phyloP scores from a whole-genome alignment of 2,888 invertebrate species.

The Lordiphosa andalusiaca region DNA sequence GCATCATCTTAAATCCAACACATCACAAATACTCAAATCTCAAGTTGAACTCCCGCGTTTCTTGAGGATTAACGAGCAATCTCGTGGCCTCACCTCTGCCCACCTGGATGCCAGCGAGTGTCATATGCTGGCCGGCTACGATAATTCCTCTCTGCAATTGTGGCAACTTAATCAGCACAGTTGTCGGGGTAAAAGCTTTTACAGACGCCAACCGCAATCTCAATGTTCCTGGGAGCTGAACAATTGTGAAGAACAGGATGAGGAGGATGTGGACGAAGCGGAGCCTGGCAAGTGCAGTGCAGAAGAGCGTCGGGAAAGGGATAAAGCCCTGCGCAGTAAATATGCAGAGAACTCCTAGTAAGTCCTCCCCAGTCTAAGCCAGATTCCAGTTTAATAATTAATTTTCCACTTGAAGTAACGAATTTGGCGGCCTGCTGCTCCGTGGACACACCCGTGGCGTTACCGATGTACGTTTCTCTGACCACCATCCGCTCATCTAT shows the following conservation, averaged over 20 bases:
- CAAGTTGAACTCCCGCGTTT: slow-evolving; percentile 67
- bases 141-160: slow-evolving; percentile 77
- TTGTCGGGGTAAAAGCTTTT: slow-evolving; percentile 75
- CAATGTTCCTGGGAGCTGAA: slow-evolving; percentile 77
- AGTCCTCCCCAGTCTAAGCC: slow-evolving; percentile 16
- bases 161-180: slow-evolving; percentile 79
- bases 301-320: slow-evolving; percentile 39
- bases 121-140: slow-evolving; percentile 79
- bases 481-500: slow-evolving; percentile 84
- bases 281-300: slow-evolving; percentile 28
- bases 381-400: background rate
- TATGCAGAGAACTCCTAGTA: slow-evolving; percentile 77
- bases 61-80: slow-evolving; percentile 60
- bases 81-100: slow-evolving; percentile 69
- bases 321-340: slow-evolving; percentile 53
- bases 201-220: slow-evolving; percentile 56
- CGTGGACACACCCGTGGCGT: slow-evolving; percentile 89
- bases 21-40: slow-evolving; percentile 57
- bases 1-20: slow-evolving; percentile 47
- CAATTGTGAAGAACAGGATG: slow-evolving; percentile 59
- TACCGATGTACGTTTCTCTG: slow-evolving; percentile 82
- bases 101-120: slow-evolving; percentile 77
- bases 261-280: slow-evolving; percentile 61
- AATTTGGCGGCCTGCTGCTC: slow-evolving; percentile 83
- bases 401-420: slow-evolving; percentile 50